Evolutionary conservation across 2,888 invertebrate species (phyloP).

Genomic region (Trichogramma dendrolimi): DNA sequence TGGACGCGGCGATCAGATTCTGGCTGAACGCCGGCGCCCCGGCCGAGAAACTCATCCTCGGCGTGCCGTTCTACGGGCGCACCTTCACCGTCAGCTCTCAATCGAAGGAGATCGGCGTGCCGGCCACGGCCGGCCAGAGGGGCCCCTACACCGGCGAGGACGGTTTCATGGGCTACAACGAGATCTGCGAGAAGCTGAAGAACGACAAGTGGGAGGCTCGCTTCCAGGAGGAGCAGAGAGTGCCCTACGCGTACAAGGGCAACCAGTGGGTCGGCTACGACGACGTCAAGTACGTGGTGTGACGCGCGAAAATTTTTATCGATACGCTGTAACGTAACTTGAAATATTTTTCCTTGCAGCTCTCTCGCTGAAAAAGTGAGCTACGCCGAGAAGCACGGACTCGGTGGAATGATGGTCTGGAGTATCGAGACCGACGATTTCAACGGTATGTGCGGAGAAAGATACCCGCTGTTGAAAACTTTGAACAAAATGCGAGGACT

Average conservation of each 20-base stretch:
- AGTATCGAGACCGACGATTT: slow-evolving; percentile 53
- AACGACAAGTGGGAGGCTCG: slow-evolving; percentile 43
- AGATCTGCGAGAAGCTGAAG: slow-evolving; percentile 51
- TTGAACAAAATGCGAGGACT: slow-evolving; percentile 52
- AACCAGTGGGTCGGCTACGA: slow-evolving; percentile 43
- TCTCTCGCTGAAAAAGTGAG: slow-evolving; percentile 46
- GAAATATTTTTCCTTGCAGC: slow-evolving; percentile 42
- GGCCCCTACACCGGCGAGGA: slow-evolving; percentile 63
- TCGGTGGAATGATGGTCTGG: slow-evolving; percentile 27
- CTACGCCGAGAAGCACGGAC: slow-evolving; percentile 10
- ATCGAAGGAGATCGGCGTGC: slow-evolving; percentile 56
- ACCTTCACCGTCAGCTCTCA: slow-evolving; percentile 57
- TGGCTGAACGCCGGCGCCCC: slow-evolving; percentile 59
- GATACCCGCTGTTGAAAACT: slow-evolving; percentile 20
- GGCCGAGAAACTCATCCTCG: slow-evolving; percentile 64
- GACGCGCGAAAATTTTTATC: neutral
- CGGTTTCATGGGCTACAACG: slow-evolving; percentile 69
- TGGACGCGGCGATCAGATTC: slow-evolving; percentile 54
- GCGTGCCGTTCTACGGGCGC: slow-evolving; percentile 69
- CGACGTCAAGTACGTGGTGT: slow-evolving; percentile 32
- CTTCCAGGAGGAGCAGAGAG: slow-evolving; percentile 50
- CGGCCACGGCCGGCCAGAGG: slow-evolving; percentile 59
- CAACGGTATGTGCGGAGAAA: slow-evolving; percentile 57
- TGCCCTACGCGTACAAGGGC: slow-evolving; percentile 50
- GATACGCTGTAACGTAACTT: no score